phyloP scores from a whole-genome alignment of 2,113 vertebrate species.

The Sander lucioperca region DNA sequence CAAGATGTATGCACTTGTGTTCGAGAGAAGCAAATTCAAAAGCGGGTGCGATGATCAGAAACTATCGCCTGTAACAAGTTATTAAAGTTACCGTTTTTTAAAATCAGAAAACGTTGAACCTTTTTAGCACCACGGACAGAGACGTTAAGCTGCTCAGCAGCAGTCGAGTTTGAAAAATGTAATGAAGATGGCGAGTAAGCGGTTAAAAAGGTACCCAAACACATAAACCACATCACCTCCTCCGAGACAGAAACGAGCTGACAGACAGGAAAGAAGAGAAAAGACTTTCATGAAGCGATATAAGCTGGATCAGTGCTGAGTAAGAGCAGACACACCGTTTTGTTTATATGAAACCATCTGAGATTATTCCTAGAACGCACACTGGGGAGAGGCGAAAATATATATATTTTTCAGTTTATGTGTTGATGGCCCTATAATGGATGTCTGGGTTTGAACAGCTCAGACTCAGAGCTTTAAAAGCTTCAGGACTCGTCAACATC shows the following conservation, averaged over 20 bases:
- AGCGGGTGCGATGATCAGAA: neutral
- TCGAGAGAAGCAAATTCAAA: neutral
- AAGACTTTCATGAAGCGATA: constrained; percentile 1
- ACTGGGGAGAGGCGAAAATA: constrained; percentile 1
- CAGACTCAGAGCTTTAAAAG: constrained; percentile 2
- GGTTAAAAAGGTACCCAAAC: neutral
- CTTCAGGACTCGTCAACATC: neutral
- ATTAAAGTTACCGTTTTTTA: too few species aligned
- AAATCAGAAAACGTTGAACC: too few species aligned
- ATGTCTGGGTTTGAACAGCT: neutral
- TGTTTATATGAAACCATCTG: neutral
- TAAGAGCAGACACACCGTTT: neutral
- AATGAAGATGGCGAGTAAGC: neutral
- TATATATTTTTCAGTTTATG: neutral
- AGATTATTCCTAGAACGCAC: neutral
- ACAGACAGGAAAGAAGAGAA: constrained; percentile 1
- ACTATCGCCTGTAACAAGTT: too few species aligned
- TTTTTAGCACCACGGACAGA: constrained; percentile 35
- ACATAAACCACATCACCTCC: neutral
- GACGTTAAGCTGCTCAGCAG: neutral
- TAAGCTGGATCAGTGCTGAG: constrained; percentile 12
- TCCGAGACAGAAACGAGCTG: neutral
- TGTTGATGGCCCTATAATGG: constrained; percentile 13
- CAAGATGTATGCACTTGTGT: too few species aligned
- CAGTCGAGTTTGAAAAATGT: neutral